These are phyloP conservation scores for Neoseiulus cucumeris DNA, from an alignment of 1,140 invertebrate species.

Conservation along the genomic window DNA sequence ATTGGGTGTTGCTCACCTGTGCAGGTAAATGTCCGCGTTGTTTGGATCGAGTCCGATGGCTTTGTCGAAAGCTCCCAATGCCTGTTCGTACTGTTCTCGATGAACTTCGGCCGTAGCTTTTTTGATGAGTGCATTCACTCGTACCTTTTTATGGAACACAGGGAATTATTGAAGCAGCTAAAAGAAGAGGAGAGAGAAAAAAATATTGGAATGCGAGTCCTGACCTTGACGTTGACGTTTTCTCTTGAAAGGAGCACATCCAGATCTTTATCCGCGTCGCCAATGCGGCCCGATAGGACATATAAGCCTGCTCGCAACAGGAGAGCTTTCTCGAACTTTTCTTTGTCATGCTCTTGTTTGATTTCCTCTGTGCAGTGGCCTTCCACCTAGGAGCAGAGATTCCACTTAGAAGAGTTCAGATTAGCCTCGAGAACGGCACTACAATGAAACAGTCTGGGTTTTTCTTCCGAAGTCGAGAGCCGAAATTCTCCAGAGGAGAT, in stretches of 20 bases:
- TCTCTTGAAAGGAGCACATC: constrained; percentile 22
- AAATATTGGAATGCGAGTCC: not conserved
- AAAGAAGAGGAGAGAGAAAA: constrained; percentile 9
- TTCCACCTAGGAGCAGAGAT: constrained; percentile 40
- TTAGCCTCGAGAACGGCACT: no score
- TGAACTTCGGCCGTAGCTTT: constrained; percentile 60
- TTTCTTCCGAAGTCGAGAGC: no score
- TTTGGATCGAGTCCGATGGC: constrained; percentile 52
- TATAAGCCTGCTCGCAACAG: not conserved
- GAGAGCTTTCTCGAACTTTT: not conserved
- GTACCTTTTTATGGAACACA: constrained; percentile 14
- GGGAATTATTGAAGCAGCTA: not conserved
- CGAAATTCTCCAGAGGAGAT: no score
- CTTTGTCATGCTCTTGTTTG: not conserved
- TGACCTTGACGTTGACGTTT: constrained; percentile 25
- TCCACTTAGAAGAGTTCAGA: constrained; percentile 39
- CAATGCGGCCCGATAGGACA: constrained; percentile 29
- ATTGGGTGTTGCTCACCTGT: no score
- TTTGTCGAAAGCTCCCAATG: constrained; percentile 43
- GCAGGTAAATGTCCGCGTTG: constrained; percentile 65
- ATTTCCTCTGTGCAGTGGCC: not conserved
- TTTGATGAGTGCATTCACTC: constrained; percentile 72
- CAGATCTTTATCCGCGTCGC: constrained; percentile 49
- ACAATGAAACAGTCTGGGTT: no score
- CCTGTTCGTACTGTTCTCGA: constrained; percentile 45